Evolutionary conservation across 2,888 invertebrate species (phyloP), one percentile per base, ranked within the genome.

Genomic region (Tortrix viridana): DNA sequence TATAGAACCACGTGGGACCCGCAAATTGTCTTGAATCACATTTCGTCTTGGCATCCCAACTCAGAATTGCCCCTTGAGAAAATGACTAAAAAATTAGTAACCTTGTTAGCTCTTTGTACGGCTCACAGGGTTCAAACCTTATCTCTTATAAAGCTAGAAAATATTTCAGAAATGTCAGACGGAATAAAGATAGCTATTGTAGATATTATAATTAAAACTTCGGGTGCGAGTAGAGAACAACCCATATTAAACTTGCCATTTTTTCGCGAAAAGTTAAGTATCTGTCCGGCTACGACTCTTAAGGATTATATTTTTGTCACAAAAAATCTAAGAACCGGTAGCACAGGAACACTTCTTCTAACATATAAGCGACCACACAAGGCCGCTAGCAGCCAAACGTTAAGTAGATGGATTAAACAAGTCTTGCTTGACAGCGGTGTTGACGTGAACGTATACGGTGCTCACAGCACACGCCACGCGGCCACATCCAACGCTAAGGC

Each of bases 1-100:
- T 65, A 65, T 18, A 41, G 50, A 49, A 23, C 26, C 44, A 65
- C 61, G 12, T 65, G 65, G 65, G 58, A 65, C 5, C 48, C 65
- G 38, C 50, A 55, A 26, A 19, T 41, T 4, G 61, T 58, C 5
- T 2, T 58, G 9, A 23, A 58, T 49, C 48, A 58, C 26, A 23
- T 58, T 2, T 16, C 49, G 14, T 41, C 41, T 19, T 7, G 12
- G 16, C 41, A 49, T 20, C 57, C 57, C 1, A 26, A 57, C 5
- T 5, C n/a, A 19, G 38, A 37, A 26, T 44, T 65, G 14, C 23
- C 65, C 12, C 26, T 48, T 53, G 60, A 65, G 49, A 57, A 48
- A 41, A 38, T 41, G 12, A 57, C 57, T 41, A 16, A 48, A 7
- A 57, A 57, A 16, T 0, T 57, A 3, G 9, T 2, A 38, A 7